Percentiles rank a stretch among this genome's conserved stretches.
Conservation (phyloP, 1,140 invertebrate species). For the Drosophila gunungcola region DNA sequence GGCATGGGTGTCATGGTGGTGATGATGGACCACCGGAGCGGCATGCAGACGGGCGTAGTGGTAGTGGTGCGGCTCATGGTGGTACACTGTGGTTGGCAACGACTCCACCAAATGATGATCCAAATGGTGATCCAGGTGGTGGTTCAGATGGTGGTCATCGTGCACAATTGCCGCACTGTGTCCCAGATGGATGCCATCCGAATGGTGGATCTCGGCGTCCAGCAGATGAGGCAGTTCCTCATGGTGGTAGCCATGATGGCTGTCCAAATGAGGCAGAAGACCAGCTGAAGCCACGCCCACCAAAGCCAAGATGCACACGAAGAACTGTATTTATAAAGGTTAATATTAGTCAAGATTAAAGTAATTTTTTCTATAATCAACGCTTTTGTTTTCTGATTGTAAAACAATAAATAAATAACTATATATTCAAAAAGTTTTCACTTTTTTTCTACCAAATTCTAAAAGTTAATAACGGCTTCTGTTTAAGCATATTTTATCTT, state of each 20-base stretch:
- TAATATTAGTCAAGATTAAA: background rate
- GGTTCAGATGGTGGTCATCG: slow-evolving; percentile 36
- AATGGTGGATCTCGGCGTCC: slow-evolving; percentile 69
- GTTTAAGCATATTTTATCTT: too few species aligned
- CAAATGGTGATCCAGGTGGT: slow-evolving; percentile 31
- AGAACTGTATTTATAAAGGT: slow-evolving; percentile 30
- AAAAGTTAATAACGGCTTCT: too few species aligned
- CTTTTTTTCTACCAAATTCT: too few species aligned
- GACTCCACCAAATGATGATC: slow-evolving; percentile 44
- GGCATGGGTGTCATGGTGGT: slow-evolving; percentile 66
- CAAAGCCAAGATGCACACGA: slow-evolving; percentile 74
- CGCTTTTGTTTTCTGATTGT: too few species aligned
- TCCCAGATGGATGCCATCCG: slow-evolving; percentile 69
- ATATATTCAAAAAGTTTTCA: too few species aligned
- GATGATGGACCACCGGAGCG: slow-evolving; percentile 62
- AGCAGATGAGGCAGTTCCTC: slow-evolving; percentile 55
- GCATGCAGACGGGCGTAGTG: slow-evolving; percentile 61
- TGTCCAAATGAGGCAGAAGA: slow-evolving; percentile 67
- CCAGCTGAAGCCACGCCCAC: slow-evolving; percentile 70
- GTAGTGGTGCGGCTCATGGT: slow-evolving; percentile 57
- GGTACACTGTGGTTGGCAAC: slow-evolving; percentile 54
- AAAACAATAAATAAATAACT: too few species aligned
- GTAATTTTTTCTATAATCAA: too few species aligned
- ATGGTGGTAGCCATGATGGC: slow-evolving; percentile 48
- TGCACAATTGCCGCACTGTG: slow-evolving; percentile 67